Evolutionary conservation across 2,888 invertebrate genomes (phyloP).

Genomic region (Erebia epiphron): DNA sequence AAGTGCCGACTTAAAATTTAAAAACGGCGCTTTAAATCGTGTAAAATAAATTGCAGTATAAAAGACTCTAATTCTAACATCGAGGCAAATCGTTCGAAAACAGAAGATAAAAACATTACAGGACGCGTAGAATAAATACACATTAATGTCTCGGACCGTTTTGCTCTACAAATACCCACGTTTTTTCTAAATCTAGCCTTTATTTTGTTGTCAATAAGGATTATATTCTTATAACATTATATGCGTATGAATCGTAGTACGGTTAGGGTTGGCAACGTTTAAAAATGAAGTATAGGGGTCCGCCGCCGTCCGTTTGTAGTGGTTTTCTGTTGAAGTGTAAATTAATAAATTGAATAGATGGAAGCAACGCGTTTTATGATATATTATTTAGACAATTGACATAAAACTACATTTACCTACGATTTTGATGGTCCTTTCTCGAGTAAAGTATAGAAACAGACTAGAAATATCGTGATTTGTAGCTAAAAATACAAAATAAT

Average conservation of each 20-base stretch:
- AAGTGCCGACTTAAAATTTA: slow-evolving; percentile 39
- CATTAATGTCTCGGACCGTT: slow-evolving; percentile 79
- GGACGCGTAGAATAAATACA: slow-evolving; percentile 81
- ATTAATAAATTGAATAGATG: too few species aligned
- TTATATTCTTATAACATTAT: slow-evolving; percentile 17
- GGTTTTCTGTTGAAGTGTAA: not conserved
- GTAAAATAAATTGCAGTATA: slow-evolving; percentile 48
- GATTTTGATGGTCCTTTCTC: too few species aligned
- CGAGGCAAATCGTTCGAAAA: slow-evolving; percentile 61
- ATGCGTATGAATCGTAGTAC: slow-evolving; percentile 52
- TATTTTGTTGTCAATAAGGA: slow-evolving; percentile 25
- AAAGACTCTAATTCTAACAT: slow-evolving; percentile 47
- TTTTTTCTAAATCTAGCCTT: slow-evolving; percentile 22
- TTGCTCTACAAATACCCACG: slow-evolving; percentile 48
- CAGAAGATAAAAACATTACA: slow-evolving; percentile 81
- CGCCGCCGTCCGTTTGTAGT: too few species aligned
- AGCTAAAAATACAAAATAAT: too few species aligned
- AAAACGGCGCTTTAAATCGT: slow-evolving; percentile 50
- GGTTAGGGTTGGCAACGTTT: not conserved
- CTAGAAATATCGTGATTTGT: too few species aligned
- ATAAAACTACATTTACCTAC: too few species aligned
- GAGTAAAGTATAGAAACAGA: too few species aligned
- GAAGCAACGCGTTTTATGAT: too few species aligned
- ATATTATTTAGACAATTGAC: too few species aligned
- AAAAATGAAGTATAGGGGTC: not conserved